Base-by-base conservation (phyloP, 2,113 vertebrate species). In the Theropithecus gelada region DNA sequence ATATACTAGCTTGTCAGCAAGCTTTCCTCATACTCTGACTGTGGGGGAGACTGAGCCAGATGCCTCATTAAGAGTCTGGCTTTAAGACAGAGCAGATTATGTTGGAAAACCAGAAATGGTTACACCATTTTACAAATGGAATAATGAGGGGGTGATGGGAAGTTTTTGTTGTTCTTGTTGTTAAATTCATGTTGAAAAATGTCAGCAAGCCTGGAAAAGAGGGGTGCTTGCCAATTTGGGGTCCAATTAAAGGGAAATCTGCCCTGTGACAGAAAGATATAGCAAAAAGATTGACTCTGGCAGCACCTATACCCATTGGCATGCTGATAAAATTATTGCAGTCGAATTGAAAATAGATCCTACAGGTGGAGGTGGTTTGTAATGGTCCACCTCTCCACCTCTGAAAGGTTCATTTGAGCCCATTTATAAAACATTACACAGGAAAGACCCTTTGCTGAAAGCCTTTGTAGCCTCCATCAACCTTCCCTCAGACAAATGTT, bases 221-320 rank as follows among this genome's bases (percentile, higher is more conserved):
- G 17, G 18, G 43, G 13, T 79, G 0, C 68, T 94, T 68, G 64
- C 18, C 18, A 43, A 64, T 90, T 87, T 40, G 17, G 23, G 40
- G 43, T 57, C 20, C n/a, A 92, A 94, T 96, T 94, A 52, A 7
- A 91, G 82, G 14, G 82, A 91, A 84, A 57, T 84, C 75, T 87
- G 6, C 9, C 64, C 32, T 35, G 25, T 92, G 55, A 88, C 48
- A 88, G 79, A 86, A 94, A 91, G 27, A 40, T 30, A 48, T 0
- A 88, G 18, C 59, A 45, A 59, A 61, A 55, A 94, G 50, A 87
- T 70, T 81, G 40, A 79, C 72, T 79, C 78, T 76, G 12, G 48
- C 11, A 61, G 20, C 43, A 90, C 18, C 27, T 87, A 8, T 83
- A 22, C 35, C 66, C 61, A 85, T 23, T 70, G 93, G 40, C 75